Conservation (phyloP, 64 coral and sea anemone genomes). For the Montipora efflorescens region DNA sequence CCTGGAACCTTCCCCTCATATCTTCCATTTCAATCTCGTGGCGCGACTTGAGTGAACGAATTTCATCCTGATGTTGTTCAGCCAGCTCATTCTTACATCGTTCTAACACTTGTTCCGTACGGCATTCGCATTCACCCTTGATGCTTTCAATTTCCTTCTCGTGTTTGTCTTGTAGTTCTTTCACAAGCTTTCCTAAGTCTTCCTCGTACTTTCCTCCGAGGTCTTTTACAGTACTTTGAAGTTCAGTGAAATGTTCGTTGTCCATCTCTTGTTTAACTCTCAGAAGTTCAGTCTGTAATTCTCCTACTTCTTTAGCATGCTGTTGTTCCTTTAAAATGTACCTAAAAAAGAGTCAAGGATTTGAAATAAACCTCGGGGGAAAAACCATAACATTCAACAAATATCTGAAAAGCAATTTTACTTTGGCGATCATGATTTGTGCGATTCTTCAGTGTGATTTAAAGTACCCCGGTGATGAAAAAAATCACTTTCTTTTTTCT, state of each 20-base stretch:
- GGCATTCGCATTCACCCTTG: conserved; percentile 69
- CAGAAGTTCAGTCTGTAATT: conserved; percentile 84
- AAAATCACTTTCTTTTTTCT: no score
- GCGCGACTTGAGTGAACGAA: conserved; percentile 55
- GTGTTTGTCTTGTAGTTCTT: conserved; percentile 78
- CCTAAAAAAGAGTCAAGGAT: conserved; percentile 40
- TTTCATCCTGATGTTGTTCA: conserved; percentile 74
- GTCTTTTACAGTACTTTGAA: conserved; percentile 78
- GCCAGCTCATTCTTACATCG: conserved; percentile 45
- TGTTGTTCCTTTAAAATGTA: conserved; percentile 75
- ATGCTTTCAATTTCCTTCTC: conserved; percentile 85
- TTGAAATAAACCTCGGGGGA: background rate
- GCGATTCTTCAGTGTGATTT: no score
- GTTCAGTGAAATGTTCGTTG: conserved; percentile 66
- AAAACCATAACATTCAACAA: background rate
- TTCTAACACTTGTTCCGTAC: conserved; percentile 56
- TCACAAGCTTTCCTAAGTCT: conserved; percentile 68
- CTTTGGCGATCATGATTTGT: no score
- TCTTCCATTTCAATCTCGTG: conserved; percentile 91
- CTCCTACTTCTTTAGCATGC: conserved; percentile 68
- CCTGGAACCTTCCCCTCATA: conserved; percentile 67
- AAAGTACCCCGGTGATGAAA: no score
- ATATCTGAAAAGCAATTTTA: no score
- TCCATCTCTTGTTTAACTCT: conserved; percentile 75
- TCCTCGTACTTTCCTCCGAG: conserved; percentile 76